Percentiles rank a stretch among this genome's conserved stretches.
phyloP scores from a whole-genome alignment of 2,888 invertebrate species.

The Sericinus montela region DNA sequence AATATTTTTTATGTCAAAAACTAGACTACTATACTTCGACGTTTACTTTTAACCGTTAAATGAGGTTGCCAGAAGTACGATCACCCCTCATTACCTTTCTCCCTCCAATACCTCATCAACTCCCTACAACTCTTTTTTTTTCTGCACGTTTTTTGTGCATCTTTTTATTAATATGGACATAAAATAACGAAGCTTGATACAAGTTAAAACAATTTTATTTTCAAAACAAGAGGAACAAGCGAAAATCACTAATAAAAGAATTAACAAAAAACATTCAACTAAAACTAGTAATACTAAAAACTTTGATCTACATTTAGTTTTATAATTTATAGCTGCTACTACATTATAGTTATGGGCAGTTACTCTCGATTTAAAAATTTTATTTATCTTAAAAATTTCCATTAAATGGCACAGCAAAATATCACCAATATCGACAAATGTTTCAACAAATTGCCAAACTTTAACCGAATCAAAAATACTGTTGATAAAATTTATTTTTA shows the following conservation, averaged over 20 bases:
- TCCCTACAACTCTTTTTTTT: too few relatives aligned
- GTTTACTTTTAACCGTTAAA: too few relatives aligned
- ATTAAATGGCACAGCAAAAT: neutral
- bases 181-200: slow-evolving; percentile 1
- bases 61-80: too few relatives aligned
- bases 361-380: neutral
- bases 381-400: neutral
- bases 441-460: neutral
- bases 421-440: neutral
- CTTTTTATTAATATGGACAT: neutral
- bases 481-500: neutral
- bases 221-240: slow-evolving; percentile 50
- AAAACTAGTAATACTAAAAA: slow-evolving; percentile 34
- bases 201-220: slow-evolving; percentile 42
- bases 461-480: neutral
- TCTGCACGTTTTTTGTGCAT: too few relatives aligned
- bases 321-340: slow-evolving; percentile 31
- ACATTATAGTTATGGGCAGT: slow-evolving; percentile 8
- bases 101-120: too few relatives aligned
- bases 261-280: slow-evolving; percentile 30
- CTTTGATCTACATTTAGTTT: slow-evolving; percentile 32
- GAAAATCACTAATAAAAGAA: slow-evolving; percentile 33
- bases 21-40: too few relatives aligned
- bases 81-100: too few relatives aligned
- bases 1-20: too few relatives aligned